A percentile compares a stretch with the other conserved stretches of the same genome.
These are phyloP conservation scores for Tanypteryx hageni DNA, from an alignment of 2,888 invertebrate genomes.

Conservation along the genomic window DNA sequence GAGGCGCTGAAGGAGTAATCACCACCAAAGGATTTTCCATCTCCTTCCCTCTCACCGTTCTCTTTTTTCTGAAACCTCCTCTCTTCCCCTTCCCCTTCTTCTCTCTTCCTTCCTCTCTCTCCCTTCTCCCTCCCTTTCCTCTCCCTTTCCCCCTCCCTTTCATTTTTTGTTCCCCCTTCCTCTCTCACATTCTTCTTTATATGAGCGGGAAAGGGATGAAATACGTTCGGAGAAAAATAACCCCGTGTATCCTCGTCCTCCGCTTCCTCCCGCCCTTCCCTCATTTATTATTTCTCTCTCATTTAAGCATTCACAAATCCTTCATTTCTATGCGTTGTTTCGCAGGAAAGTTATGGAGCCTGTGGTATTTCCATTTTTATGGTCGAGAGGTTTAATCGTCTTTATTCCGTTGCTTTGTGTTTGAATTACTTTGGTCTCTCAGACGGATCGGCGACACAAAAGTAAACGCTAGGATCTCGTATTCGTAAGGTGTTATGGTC, in stretches of 20 bases:
- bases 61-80: not conserved
- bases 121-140: not conserved
- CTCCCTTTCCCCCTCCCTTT: not conserved
- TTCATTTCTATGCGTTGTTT: not conserved
- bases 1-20: slow-evolving; percentile 8
- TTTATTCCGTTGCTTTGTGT: not conserved
- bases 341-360: not conserved
- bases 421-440: not conserved
- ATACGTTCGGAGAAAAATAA: not conserved
- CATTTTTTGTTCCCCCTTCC: too few species aligned
- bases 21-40: not conserved
- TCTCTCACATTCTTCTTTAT: not conserved
- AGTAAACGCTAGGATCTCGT: too few species aligned
- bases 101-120: not conserved
- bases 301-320: not conserved
- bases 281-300: not conserved
- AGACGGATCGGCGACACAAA: too few species aligned
- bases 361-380: not conserved
- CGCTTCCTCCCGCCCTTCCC: not conserved
- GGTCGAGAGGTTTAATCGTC: not conserved
- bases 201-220: not conserved
- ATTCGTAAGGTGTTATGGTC: too few species aligned
- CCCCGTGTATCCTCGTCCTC: not conserved
- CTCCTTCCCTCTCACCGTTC: too few species aligned
- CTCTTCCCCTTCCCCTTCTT: not conserved